These are phyloP conservation scores for Trissolcus brochymenae DNA, from an alignment of 2,888 invertebrate genomes.

Conservation along the genomic window DNA sequence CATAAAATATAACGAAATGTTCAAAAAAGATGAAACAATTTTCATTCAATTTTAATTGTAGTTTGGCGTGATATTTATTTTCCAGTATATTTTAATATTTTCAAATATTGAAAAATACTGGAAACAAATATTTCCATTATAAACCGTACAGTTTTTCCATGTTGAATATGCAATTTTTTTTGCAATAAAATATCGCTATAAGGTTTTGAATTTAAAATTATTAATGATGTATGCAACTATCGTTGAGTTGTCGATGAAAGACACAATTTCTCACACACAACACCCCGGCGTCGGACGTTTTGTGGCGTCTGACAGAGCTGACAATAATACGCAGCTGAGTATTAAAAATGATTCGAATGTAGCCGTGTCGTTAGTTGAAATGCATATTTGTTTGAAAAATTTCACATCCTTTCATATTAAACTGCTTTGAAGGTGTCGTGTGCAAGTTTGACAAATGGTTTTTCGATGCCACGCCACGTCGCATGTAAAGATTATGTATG, in stretches of 20 bases:
- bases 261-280: slow-evolving; percentile 30
- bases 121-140: no score
- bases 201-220: slow-evolving; percentile 41
- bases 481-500: no score
- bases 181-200: slow-evolving; percentile 22
- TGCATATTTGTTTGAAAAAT: slow-evolving; percentile 55
- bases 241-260: slow-evolving; percentile 35
- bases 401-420: slow-evolving; percentile 25
- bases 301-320: slow-evolving; percentile 26
- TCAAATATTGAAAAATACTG: no score
- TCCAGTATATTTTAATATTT: no score
- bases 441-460: slow-evolving; percentile 54
- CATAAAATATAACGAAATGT: neutral
- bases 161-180: no score
- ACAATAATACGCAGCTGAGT: slow-evolving; percentile 38
- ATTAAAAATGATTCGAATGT: slow-evolving; percentile 42
- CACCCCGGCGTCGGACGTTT: slow-evolving; percentile 22
- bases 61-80: neutral
- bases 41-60: no score
- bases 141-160: no score
- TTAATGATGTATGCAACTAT: slow-evolving; percentile 42
- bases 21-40: neutral
- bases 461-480: slow-evolving; percentile 37
- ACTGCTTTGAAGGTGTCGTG: slow-evolving; percentile 33
- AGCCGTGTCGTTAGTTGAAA: slow-evolving; percentile 41